Evolutionary conservation across 2,888 invertebrate genomes (phyloP), one percentile per base, ranked within the genome.

Genomic region (Phasia obesa): DNA sequence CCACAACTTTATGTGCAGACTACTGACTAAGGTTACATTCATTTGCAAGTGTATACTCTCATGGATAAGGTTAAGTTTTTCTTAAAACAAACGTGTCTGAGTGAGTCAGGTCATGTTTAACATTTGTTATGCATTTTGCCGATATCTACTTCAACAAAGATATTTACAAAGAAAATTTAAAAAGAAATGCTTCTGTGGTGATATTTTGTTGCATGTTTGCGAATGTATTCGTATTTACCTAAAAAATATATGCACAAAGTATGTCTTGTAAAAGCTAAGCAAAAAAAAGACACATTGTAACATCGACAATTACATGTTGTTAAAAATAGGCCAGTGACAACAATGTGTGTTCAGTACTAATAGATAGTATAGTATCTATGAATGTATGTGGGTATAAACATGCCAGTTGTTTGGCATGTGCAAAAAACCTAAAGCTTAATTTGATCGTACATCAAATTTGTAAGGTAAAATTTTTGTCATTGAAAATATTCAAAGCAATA

Each of bases 81-180:
- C 17, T 51, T 23, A 25, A 69, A 64, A 64, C 31, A 69, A 42
- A 49, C 47, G 19, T 44, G 60, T 35, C 11, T 35, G 35, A 47
- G 38, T 70, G 57, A 55, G 23, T 70, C 57, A 74, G 77, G 82
- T 78, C 74, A 81, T 81, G 77, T 73, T 62, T 38, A 57, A 69
- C 67, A 64, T 53, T 60, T 76, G 70, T 19, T 76, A n/a, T 77
- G 60, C 55, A 71, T 62, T 81, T 60, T 27, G 7, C 19, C 57
- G 44, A 62, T 51, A 13, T 55, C 7, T 2, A 38, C 6, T 11
- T 23, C n/a, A 17, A n/a, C 4, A 55, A 1, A 4, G 11, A 11
- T 11, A 4, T 47, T 47, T 42, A n/a, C 23, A 44, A 38, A 17
- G 9, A 59, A 6, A 25, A n/a, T 15, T 7, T 9, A 38, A 65